These are phyloP conservation scores for Charina bottae DNA, from an alignment of 2,113 vertebrate genomes.

Conservation along the genomic window DNA sequence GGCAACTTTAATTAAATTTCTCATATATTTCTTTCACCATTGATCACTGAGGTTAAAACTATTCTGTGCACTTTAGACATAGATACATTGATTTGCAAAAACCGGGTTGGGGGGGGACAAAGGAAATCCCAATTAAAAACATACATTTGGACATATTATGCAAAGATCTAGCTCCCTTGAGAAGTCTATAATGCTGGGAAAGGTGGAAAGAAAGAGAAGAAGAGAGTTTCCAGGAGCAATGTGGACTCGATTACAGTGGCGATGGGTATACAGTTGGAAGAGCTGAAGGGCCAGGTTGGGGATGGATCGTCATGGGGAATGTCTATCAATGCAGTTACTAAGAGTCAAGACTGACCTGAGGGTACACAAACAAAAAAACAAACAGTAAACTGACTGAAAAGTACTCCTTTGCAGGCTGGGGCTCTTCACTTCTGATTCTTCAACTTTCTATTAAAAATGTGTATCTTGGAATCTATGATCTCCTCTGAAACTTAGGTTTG, in stretches of 20 bases:
- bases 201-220: neutral
- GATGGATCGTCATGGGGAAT: neutral
- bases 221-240: neutral
- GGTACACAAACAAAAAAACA: neutral
- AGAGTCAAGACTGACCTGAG: neutral
- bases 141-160: neutral
- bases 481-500: neutral
- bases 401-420: neutral
- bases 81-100: conserved; percentile 41
- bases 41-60: conserved; percentile 24
- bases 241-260: neutral
- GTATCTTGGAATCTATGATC: neutral
- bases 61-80: conserved; percentile 37
- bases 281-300: neutral
- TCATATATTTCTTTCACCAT: neutral
- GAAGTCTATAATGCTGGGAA: neutral
- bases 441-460: neutral
- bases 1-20: conserved; percentile 52
- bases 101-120: neutral
- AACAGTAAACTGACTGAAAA: neutral
- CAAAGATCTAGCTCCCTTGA: neutral
- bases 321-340: neutral
- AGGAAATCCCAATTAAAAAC: conserved; percentile 28
- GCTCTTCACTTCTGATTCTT: neutral
- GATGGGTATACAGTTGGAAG: neutral